phyloP scores from a whole-genome alignment of 2,113 vertebrate species.

The Channa maculata region DNA sequence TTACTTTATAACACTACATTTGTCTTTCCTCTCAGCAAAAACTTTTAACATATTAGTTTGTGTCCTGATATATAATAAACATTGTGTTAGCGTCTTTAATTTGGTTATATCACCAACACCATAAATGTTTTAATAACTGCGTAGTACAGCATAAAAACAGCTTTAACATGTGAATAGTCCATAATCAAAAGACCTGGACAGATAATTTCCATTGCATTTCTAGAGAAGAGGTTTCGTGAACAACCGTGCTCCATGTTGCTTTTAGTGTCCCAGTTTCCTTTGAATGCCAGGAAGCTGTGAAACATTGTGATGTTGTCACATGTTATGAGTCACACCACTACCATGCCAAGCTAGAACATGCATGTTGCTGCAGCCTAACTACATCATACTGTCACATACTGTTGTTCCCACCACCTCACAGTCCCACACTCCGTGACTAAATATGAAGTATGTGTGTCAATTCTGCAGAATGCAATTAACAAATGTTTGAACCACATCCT shows the following conservation, averaged over 20 bases:
- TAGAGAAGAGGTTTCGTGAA: background rate
- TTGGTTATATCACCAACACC: too few relatives aligned
- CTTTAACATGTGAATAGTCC: background rate
- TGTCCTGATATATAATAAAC: too few relatives aligned
- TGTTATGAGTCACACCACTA: slow-evolving; percentile 36
- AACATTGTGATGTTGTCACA: slow-evolving; percentile 25
- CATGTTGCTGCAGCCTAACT: slow-evolving; percentile 54
- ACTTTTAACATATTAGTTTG: too few relatives aligned
- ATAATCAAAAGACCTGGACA: background rate
- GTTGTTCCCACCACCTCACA: slow-evolving; percentile 18
- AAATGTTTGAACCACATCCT: slow-evolving; percentile 65
- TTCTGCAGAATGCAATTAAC: slow-evolving; percentile 72
- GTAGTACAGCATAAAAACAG: background rate
- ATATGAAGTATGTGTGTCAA: slow-evolving; percentile 56
- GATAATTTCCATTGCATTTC: background rate
- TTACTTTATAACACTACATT: too few relatives aligned
- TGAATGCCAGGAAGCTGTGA: slow-evolving; percentile 11
- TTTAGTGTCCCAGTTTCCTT: slow-evolving; percentile 24
- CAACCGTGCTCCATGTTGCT: slow-evolving; percentile 37
- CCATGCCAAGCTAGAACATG: slow-evolving; percentile 50
- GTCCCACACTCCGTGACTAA: slow-evolving; percentile 29
- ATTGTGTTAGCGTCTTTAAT: too few relatives aligned
- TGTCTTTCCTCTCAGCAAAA: too few relatives aligned
- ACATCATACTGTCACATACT: slow-evolving; percentile 23
- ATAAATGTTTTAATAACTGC: background rate